These are phyloP conservation scores for Chrysogorgia sp. DNA, from an alignment of 92 coral and sea anemone genomes.

Conservation along the genomic window DNA sequence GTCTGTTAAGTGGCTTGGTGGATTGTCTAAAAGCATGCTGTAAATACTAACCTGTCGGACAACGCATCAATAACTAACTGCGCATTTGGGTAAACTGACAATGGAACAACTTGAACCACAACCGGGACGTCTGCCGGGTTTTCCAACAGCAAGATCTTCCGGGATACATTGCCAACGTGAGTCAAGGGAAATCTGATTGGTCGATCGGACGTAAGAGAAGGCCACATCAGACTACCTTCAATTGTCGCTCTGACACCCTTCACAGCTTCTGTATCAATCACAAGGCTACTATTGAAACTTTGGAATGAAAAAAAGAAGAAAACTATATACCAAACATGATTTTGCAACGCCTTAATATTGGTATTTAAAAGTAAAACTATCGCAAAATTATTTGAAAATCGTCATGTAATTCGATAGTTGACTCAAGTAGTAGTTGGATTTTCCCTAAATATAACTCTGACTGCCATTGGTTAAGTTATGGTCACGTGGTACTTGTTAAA, in stretches of 20 bases:
- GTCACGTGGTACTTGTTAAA: too few relatives aligned
- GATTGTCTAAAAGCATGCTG: not conserved
- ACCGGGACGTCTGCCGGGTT: slow-evolving; percentile 90
- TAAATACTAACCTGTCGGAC: slow-evolving; percentile 69
- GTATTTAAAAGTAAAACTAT: too few relatives aligned
- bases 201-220: slow-evolving; percentile 86
- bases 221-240: slow-evolving; percentile 85
- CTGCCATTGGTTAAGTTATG: too few relatives aligned
- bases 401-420: too few relatives aligned
- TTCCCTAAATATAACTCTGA: too few relatives aligned
- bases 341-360: too few relatives aligned
- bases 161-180: slow-evolving; percentile 85
- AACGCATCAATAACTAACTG: slow-evolving; percentile 80
- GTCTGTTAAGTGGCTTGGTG: too few relatives aligned
- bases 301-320: not conserved
- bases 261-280: slow-evolving; percentile 84
- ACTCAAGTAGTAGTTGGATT: too few relatives aligned
- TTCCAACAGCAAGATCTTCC: slow-evolving; percentile 73
- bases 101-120: slow-evolving; percentile 83
- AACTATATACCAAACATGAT: too few relatives aligned
- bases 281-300: slow-evolving; percentile 74
- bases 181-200: slow-evolving; percentile 96
- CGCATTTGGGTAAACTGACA: slow-evolving; percentile 69
- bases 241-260: slow-evolving; percentile 73
- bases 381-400: too few relatives aligned